Percentiles rank a stretch among this genome's conserved stretches.
These are phyloP conservation scores for Criorhina ranunculi DNA, from an alignment of 2,888 invertebrate species.

Conservation along the genomic window DNA sequence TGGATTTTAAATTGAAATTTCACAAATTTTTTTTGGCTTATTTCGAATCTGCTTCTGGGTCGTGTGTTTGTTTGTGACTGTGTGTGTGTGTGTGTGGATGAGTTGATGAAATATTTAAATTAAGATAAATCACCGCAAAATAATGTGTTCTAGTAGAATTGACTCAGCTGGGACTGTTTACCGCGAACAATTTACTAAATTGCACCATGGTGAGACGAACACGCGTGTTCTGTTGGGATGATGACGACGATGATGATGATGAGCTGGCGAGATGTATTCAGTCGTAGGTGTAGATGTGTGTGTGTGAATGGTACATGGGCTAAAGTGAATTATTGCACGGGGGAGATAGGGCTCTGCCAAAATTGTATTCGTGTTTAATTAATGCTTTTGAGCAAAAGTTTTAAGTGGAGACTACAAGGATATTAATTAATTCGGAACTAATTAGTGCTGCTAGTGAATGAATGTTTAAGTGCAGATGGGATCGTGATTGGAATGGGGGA, in stretches of 20 bases:
- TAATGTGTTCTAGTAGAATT: constrained; percentile 75
- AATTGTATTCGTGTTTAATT: constrained; percentile 64
- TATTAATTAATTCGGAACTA: constrained; percentile 52
- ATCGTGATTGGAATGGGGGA: not conserved
- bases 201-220: constrained; percentile 51
- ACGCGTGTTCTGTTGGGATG: constrained; percentile 45
- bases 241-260: constrained; percentile 56
- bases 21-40: constrained; percentile 42
- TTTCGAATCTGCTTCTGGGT: not conserved
- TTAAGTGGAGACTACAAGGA: constrained; percentile 30
- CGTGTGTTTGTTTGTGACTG: not conserved
- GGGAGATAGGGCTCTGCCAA: constrained; percentile 29
- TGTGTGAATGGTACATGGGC: constrained; percentile 8
- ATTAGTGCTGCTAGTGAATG: constrained; percentile 31
- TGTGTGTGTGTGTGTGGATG: not conserved
- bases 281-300: not conserved
- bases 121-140: constrained; percentile 84
- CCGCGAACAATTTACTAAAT: constrained; percentile 75
- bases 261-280: constrained; percentile 55
- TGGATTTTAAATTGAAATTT: constrained; percentile 71
- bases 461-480: not conserved
- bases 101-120: constrained; percentile 83
- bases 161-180: constrained; percentile 73
- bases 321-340: constrained; percentile 64
- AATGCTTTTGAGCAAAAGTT: constrained; percentile 56